Base-by-base conservation (phyloP, 2,113 vertebrate genomes). In the Campylorhamphus procurvoides region DNA sequence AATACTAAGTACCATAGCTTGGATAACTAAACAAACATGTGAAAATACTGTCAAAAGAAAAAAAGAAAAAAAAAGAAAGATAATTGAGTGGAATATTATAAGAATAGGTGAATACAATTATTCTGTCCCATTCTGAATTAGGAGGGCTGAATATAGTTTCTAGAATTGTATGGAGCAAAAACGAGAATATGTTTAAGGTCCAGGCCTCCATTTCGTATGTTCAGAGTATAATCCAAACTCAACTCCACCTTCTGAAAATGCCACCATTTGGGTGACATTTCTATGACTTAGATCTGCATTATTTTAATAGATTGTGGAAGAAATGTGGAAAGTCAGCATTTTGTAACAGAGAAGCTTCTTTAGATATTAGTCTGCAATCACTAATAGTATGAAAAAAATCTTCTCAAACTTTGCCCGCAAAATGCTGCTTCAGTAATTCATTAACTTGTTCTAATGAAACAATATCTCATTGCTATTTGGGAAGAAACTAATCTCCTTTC, bases 381-480 rank as follows among this genome's bases (percentile, higher is more conserved):
- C 37, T 73, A 96, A 83, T 35, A 87, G 6, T 14, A 68, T 28
- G 18, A 71, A 93, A 89, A 89, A 60, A 63, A 15, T 60, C 2
- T 80, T 89, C 62, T 73, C 31, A 49, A 82, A 89, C 78, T 92
- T 94, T 76, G 17, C 9, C 22, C 12, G 39, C 53, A 94, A 94
- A 97, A 89, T 91, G 80, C 73, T 91, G 87, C 84, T 94, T 94
- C 94, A 92, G 73, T 94, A 94, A 95, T 89, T 94, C 84, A 75
- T 97, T 94, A 95, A 92, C 73, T 89, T 49, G 12, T 75, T 92
- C 91, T 94, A 93, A 89, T 92, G 84, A 89, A 91, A 94, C 63
- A 94, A 81, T 77, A 82, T 68, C 56, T 95, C 60, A 75, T 56
- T 92, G 60, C 29, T 94, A 56, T 84, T 91, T 95, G 66, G 24